A percentile compares a stretch with the other conserved stretches of the same genome.
Evolutionary conservation across 35 echinoderm and acorn worm genomes (phyloP).

Genomic region (Lytechinus variegatus): DNA sequence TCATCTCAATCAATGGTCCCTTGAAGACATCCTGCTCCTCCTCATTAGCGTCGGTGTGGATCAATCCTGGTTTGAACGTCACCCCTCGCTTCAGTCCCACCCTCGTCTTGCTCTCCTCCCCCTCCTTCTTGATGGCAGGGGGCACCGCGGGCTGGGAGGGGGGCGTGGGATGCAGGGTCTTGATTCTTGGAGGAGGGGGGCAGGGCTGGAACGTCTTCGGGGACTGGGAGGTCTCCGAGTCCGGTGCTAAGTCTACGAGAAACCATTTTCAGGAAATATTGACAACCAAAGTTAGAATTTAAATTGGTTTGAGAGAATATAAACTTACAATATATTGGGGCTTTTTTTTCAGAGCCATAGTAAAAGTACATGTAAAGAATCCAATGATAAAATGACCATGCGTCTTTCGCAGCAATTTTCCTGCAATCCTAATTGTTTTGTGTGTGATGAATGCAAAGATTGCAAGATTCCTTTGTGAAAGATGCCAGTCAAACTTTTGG

Average conservation of each 20-base stretch:
- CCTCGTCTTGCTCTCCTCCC: conserved; percentile 40
- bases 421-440: too few species aligned
- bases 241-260: not conserved
- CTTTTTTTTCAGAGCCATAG: too few species aligned
- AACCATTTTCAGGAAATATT: not conserved
- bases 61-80: conserved; percentile 85
- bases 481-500: too few species aligned
- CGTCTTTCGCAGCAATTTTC: too few species aligned
- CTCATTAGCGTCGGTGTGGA: conserved; percentile 40
- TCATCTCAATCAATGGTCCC: conserved; percentile 82
- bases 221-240: not conserved
- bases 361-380: too few species aligned
- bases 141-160: conserved; percentile 42
- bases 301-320: too few species aligned
- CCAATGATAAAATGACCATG: too few species aligned
- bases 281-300: too few species aligned
- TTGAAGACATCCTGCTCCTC: conserved; percentile 39
- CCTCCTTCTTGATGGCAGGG: conserved; percentile 44
- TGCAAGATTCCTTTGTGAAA: too few species aligned
- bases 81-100: conserved; percentile 67
- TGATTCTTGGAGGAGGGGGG: conserved; percentile 45
- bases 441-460: too few species aligned
- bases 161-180: conserved; percentile 48
- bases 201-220: conserved; percentile 9
- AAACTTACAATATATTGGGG: too few species aligned